These are phyloP conservation scores for Hirudo medicinalis DNA, from an alignment of 1,140 invertebrate genomes.

Conservation along the genomic window DNA sequence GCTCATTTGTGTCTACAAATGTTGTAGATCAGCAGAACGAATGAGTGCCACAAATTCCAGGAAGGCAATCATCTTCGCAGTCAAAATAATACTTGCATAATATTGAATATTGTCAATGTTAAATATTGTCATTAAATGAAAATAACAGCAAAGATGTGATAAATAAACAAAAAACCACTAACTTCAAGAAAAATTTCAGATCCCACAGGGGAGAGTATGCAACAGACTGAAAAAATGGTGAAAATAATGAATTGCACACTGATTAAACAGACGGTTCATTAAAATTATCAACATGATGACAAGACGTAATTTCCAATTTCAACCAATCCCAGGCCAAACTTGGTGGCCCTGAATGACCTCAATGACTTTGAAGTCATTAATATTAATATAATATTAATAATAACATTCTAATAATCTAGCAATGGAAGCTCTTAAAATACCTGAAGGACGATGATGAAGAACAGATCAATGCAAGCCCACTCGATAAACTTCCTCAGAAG, in stretches of 20 bases:
- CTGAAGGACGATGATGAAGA: slow-evolving; percentile 90
- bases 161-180: slow-evolving; percentile 23
- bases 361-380: no score
- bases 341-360: no score
- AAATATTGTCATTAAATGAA: neutral
- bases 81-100: neutral
- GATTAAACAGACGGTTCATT: no score
- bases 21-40: neutral
- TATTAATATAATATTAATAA: no score
- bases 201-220: slow-evolving; percentile 98
- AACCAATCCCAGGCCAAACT: no score
- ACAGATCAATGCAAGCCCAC: slow-evolving; percentile 81
- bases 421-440: slow-evolving; percentile 34
- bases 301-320: no score
- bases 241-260: slow-evolving; percentile 43
- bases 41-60: neutral
- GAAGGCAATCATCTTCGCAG: neutral
- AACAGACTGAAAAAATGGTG: slow-evolving; percentile 58
- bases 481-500: slow-evolving; percentile 79
- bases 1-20: neutral
- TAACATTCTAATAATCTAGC: no score
- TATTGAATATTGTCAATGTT: neutral
- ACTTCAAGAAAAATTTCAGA: slow-evolving; percentile 71
- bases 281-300: no score
- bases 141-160: neutral